Conservation (phyloP, 2,888 invertebrate genomes). For the Pollenia angustigena region DNA sequence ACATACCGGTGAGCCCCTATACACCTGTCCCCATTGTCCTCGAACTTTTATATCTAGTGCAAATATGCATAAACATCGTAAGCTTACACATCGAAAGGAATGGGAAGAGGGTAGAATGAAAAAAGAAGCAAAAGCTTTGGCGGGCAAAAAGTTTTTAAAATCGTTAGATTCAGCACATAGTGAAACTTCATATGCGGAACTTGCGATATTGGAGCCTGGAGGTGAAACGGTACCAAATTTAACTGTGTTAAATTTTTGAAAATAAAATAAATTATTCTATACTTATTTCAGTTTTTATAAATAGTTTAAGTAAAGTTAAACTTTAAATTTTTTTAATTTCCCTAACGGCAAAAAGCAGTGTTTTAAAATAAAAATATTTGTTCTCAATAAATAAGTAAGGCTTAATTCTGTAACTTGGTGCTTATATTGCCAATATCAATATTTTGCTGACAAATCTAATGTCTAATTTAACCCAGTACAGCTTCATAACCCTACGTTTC, state of each 20-base stretch:
- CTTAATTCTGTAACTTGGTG: too few species aligned
- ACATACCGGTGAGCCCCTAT: constrained; percentile 56
- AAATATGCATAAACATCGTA: constrained; percentile 65
- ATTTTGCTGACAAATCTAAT: too few species aligned
- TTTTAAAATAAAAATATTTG: too few species aligned
- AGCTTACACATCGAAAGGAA: constrained; percentile 54
- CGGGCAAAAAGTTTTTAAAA: constrained; percentile 50
- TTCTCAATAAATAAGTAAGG: too few species aligned
- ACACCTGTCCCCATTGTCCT: constrained; percentile 59
- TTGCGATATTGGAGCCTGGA: constrained; percentile 11
- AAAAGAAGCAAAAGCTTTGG: constrained; percentile 42
- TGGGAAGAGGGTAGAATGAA: constrained; percentile 55
- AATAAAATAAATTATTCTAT: background rate
- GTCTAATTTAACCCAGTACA: too few species aligned
- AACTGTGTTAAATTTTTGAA: constrained; percentile 39
- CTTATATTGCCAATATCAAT: too few species aligned
- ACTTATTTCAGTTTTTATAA: too few species aligned
- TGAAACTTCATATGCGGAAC: constrained; percentile 6
- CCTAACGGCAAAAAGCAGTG: too few species aligned
- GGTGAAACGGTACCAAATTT: constrained; percentile 33
- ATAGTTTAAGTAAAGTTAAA: too few species aligned
- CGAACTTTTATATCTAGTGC: constrained; percentile 54
- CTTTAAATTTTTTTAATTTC: too few species aligned
- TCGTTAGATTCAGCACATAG: constrained; percentile 8
- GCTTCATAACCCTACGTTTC: too few species aligned